Conservation (phyloP, 2,888 invertebrate genomes). For the Autographa pulchrina region DNA sequence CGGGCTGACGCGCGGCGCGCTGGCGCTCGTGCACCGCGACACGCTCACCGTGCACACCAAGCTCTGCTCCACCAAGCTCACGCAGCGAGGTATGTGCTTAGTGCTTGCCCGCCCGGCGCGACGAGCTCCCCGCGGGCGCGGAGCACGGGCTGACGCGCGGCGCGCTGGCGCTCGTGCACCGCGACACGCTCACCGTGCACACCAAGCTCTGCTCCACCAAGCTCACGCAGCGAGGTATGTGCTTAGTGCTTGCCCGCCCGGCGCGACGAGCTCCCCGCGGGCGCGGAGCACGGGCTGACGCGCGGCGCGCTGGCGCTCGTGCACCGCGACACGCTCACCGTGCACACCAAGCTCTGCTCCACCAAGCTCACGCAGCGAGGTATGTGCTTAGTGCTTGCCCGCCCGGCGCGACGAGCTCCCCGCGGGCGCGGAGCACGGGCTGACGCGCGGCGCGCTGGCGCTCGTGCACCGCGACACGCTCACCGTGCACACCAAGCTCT, state of each 20-base stretch:
- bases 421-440: slow-evolving; percentile 75
- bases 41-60: slow-evolving; percentile 90
- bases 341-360: slow-evolving; percentile 80
- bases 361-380: slow-evolving; percentile 83
- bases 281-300: slow-evolving; percentile 75
- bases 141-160: slow-evolving; percentile 76
- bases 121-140: slow-evolving; percentile 75
- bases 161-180: slow-evolving; percentile 69
- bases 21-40: slow-evolving; percentile 88
- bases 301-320: slow-evolving; percentile 72
- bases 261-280: slow-evolving; percentile 74
- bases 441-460: slow-evolving; percentile 71
- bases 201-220: slow-evolving; percentile 73
- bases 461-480: slow-evolving; percentile 91
- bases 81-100: slow-evolving; percentile 66
- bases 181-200: slow-evolving; percentile 93
- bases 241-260: slow-evolving; percentile 91
- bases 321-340: slow-evolving; percentile 92
- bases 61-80: slow-evolving; percentile 73
- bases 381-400: slow-evolving; percentile 93
- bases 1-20: slow-evolving; percentile 72
- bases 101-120: slow-evolving; percentile 90
- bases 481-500: slow-evolving; percentile 86
- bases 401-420: slow-evolving; percentile 77
- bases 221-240: slow-evolving; percentile 86